phyloP scores from a whole-genome alignment of 2,888 invertebrate species.

The Parochlus steinenii region DNA sequence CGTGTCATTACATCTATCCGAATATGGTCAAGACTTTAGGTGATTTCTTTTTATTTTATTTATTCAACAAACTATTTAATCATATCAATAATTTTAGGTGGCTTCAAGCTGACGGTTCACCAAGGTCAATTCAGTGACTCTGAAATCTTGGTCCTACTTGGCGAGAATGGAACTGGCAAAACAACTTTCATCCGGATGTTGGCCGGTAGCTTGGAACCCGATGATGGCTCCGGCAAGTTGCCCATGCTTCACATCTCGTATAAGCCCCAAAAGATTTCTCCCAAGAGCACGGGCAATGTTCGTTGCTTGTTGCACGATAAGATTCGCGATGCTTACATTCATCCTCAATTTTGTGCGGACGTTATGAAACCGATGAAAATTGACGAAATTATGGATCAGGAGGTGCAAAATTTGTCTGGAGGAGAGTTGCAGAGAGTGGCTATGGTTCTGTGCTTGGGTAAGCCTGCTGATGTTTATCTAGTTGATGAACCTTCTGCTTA shows the following conservation, averaged over 20 bases:
- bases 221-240: constrained; percentile 40
- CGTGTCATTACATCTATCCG: constrained; percentile 94
- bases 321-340: constrained; percentile 92
- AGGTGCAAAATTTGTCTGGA: constrained; percentile 95
- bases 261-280: constrained; percentile 99
- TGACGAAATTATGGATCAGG: constrained; percentile 94
- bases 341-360: constrained; percentile 95
- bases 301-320: constrained; percentile 87
- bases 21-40: constrained; percentile 77
- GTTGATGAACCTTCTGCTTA: constrained; percentile 99
- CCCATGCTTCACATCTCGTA: constrained; percentile 95
- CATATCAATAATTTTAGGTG: no score
- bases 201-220: constrained; percentile 87
- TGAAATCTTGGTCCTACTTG: constrained; percentile 91
- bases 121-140: constrained; percentile 97
- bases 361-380: constrained; percentile 97
- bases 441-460: constrained; percentile 87
- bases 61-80: no score
- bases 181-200: constrained; percentile 98
- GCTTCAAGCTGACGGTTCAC: constrained; percentile 61
- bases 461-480: constrained; percentile 96
- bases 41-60: no score
- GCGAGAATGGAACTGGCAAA: constrained; percentile 98
- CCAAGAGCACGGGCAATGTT: constrained; percentile 88
- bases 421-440: constrained; percentile 98